phyloP scores from a whole-genome alignment of 53 echinoderm and acorn worm species.

The Apostichopus leukothele region DNA sequence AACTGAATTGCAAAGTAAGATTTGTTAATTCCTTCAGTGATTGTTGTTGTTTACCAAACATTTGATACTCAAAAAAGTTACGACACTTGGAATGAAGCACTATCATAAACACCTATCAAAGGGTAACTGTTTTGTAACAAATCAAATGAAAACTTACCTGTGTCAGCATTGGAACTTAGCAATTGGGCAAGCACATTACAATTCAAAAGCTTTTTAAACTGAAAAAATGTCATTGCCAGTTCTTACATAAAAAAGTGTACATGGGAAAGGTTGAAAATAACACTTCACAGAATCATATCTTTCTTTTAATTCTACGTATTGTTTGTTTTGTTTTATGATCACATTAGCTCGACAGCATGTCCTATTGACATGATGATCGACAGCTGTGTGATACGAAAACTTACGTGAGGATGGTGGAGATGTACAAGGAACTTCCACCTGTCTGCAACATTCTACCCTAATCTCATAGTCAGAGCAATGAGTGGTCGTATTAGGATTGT shows the following conservation, averaged over 20 bases:
- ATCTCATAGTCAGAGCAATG: constrained; percentile 31
- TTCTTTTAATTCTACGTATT: neutral
- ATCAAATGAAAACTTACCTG: no score
- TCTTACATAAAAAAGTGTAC: no score
- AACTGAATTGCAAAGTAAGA: no score
- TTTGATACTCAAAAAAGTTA: no score
- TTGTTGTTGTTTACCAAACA: no score
- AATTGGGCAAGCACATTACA: no score
- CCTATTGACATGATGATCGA: neutral
- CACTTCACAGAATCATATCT: neutral
- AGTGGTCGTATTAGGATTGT: neutral
- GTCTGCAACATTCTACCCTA: constrained; percentile 15
- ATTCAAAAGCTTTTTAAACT: no score
- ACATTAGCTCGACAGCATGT: neutral
- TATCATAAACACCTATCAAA: no score
- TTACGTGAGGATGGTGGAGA: neutral
- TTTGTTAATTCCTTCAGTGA: no score
- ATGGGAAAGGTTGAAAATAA: neutral
- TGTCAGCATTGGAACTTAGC: no score
- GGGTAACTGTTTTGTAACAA: no score
- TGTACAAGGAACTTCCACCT: neutral
- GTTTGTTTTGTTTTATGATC: neutral
- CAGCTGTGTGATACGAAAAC: neutral
- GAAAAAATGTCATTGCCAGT: neutral
- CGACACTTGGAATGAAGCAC: no score